Base-by-base conservation (phyloP, 2,797 vertebrate genomes). In the Acrossocheilus wenchowensis region DNA sequence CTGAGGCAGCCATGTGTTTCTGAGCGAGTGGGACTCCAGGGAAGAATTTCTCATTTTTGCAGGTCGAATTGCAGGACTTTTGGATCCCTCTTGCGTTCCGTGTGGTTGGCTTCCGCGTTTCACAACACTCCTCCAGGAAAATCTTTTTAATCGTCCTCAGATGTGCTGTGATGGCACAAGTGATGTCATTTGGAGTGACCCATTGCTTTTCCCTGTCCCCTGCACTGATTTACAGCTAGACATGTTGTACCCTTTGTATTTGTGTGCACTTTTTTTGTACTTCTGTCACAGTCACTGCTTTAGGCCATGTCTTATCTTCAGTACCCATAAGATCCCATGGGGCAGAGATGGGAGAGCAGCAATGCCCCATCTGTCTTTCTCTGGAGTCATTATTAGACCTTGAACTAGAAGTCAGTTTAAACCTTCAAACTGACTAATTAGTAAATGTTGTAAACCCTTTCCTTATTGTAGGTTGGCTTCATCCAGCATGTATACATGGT, bases 111-210 rank as follows among this genome's bases (percentile, higher is more conserved):
- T 89, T 87, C 88, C 54, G 52, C 26, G 45, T 92, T 90, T 91
- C 92, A 78, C 39, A 87, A 84, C 83, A 85, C 41, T 85, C 85
- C 77, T 90, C 90, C 87, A 91, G 90, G 89, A 89, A 83, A 83
- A 73, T 87, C 57, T 64, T 82, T 91, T 82, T 89, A 90, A 93
- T 93, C 73, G 19, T 41, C 88, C 81, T 94, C 88, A 89, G 91
- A 88, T 94, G 89, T 80, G 71, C 89, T 84, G 85, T 77, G 82
- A 91, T 87, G 89, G 89, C 85, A 87, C 84, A 78, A 15, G 78
- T 91, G 89, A 92, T 90, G 90, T 92, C 73, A 89, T 85, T 80
- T 90, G 82, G 71, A 87, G 86, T 86, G 54, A 64, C 72, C 64
- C 21, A 19, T 72, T 85, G 52, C 77, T 23, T 81, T 12, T 50